Conservation (phyloP, 2,113 vertebrate genomes). For the Rhea pennata region DNA sequence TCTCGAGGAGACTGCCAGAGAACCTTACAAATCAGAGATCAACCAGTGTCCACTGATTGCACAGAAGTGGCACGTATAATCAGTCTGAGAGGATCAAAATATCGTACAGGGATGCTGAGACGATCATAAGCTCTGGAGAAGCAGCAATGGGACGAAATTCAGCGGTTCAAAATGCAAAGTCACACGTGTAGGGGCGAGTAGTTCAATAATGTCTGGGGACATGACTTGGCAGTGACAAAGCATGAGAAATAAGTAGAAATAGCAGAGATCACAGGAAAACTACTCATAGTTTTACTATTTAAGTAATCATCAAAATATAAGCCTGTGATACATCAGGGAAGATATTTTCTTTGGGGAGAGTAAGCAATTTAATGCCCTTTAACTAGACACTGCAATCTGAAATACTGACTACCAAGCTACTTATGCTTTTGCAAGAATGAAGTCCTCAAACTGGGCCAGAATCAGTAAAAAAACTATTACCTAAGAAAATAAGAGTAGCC, state of each 20-base stretch:
- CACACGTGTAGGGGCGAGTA: accelerated
- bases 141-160: background rate
- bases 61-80: background rate
- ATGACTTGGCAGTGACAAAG: background rate
- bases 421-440: background rate
- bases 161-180: background rate
- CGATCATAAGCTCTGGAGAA: background rate
- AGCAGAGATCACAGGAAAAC: background rate
- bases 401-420: background rate
- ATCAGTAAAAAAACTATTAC: background rate
- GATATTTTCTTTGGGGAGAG: background rate
- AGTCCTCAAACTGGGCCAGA: background rate
- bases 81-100: background rate
- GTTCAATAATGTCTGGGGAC: background rate
- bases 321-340: background rate
- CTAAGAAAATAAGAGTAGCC: background rate
- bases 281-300: no score
- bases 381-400: background rate
- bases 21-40: background rate
- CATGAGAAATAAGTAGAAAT: background rate
- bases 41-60: accelerated
- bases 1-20: background rate
- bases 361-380: background rate
- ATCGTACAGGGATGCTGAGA: background rate
- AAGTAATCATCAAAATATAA: background rate